Conservation (phyloP, 1,140 invertebrate species). For the Lineus longissimus region DNA sequence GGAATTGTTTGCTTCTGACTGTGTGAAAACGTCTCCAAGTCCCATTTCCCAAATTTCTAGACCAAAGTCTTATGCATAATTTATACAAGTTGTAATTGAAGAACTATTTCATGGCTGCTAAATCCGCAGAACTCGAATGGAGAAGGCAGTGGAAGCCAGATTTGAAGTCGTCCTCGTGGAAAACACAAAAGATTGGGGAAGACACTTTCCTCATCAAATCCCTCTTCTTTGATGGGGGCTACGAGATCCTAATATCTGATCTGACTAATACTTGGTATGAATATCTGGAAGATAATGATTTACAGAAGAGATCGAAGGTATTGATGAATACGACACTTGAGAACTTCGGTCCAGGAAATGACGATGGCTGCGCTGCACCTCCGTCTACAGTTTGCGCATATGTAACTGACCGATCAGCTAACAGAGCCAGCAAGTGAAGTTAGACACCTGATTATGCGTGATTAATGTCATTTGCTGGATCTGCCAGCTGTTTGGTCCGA, state of each 20-base stretch:
- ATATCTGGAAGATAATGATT: constrained; percentile 22
- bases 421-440: not conserved
- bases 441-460: not conserved
- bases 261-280: constrained; percentile 40
- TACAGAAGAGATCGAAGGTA: constrained; percentile 38
- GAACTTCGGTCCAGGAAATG: not conserved
- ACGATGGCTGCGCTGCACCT: not conserved
- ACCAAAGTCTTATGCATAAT: too few relatives aligned
- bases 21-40: too few relatives aligned
- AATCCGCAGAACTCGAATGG: constrained; percentile 38
- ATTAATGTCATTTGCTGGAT: too few relatives aligned
- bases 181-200: constrained; percentile 27
- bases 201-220: constrained; percentile 37
- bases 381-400: not conserved
- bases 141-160: constrained; percentile 43
- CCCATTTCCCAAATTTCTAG: too few relatives aligned
- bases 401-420: too few relatives aligned
- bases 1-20: too few relatives aligned
- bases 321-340: not conserved
- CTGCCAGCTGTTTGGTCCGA: too few relatives aligned
- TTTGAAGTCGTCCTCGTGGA: constrained; percentile 39
- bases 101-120: too few relatives aligned
- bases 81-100: too few relatives aligned
- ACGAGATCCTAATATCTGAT: constrained; percentile 42
- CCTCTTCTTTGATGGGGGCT: constrained; percentile 33